These are phyloP conservation scores for Temnothorax ravouxi DNA, from an alignment of 2,888 invertebrate species.

Conservation along the genomic window DNA sequence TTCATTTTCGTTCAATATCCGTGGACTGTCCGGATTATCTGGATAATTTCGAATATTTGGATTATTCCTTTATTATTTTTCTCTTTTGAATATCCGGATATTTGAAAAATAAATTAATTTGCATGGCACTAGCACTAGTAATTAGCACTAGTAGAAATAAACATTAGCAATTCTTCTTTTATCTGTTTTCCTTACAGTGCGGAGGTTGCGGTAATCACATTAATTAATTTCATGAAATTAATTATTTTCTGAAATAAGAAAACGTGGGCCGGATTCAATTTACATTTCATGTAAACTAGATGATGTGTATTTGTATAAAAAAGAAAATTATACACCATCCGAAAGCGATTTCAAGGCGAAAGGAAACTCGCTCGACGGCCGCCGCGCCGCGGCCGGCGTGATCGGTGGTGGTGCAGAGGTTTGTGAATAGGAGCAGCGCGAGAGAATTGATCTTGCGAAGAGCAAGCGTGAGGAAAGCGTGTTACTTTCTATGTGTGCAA, in stretches of 20 bases:
- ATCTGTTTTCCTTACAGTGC: background rate
- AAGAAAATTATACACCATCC: background rate
- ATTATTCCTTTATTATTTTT: too few relatives aligned
- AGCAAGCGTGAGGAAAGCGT: slow-evolving; percentile 77
- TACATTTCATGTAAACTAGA: background rate
- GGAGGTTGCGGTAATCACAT: background rate
- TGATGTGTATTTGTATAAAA: background rate
- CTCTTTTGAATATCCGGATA: too few relatives aligned
- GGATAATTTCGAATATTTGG: too few relatives aligned
- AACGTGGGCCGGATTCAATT: background rate
- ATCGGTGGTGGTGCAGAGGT: slow-evolving; percentile 14
- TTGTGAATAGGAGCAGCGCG: slow-evolving; percentile 61
- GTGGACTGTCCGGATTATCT: too few relatives aligned
- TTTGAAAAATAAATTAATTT: too few relatives aligned
- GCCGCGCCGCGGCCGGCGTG: background rate
- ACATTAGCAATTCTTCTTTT: background rate
- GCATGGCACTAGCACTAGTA: too few relatives aligned
- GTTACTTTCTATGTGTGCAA: slow-evolving; percentile 78
- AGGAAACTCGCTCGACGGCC: background rate
- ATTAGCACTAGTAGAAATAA: background rate
- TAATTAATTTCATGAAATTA: background rate
- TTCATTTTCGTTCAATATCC: background rate
- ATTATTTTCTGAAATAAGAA: slow-evolving; percentile 4
- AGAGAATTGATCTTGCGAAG: slow-evolving; percentile 62
- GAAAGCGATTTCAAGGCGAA: slow-evolving; percentile 33